phyloP scores from a whole-genome alignment of 1,140 invertebrate genomes.

The Polypedilum vanderplanki region DNA sequence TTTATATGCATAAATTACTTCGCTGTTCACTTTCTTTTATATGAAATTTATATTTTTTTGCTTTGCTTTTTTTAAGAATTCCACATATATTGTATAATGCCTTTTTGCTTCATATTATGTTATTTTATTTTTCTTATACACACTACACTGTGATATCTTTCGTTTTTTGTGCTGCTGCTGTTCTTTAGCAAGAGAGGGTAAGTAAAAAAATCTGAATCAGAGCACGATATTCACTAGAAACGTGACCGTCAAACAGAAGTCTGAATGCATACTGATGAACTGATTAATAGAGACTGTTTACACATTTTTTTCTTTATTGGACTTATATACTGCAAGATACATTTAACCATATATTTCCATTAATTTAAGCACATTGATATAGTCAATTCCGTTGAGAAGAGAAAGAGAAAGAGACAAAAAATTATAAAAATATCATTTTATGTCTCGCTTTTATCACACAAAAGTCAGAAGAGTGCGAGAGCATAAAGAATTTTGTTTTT shows the following conservation, averaged over 20 bases:
- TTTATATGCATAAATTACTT: constrained; percentile 22
- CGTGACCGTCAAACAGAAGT: constrained; percentile 22
- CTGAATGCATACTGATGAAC: constrained; percentile 28
- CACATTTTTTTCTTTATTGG: constrained; percentile 26
- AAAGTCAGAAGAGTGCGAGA: constrained; percentile 9
- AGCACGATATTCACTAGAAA: constrained; percentile 26
- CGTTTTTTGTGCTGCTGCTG: not conserved
- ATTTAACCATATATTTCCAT: constrained; percentile 27
- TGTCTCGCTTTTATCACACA: not conserved
- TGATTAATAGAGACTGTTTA: constrained; percentile 27
- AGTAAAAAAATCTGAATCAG: constrained; percentile 15
- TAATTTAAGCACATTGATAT: constrained; percentile 16
- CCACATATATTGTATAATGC: not conserved
- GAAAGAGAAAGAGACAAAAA: not conserved
- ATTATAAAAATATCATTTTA: not conserved
- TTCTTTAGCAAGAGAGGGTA: not conserved
- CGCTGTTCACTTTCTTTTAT: not conserved
- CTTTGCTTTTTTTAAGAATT: not conserved
- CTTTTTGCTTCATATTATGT: too few species aligned
- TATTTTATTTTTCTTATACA: too few species aligned
- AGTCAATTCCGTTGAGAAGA: constrained; percentile 23
- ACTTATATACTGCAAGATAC: constrained; percentile 25
- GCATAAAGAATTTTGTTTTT: constrained; percentile 11
- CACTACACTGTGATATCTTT: too few species aligned
- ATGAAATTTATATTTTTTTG: too few species aligned